phyloP scores from a whole-genome alignment of 2,888 invertebrate genomes.

The Drosophila siamana region DNA sequence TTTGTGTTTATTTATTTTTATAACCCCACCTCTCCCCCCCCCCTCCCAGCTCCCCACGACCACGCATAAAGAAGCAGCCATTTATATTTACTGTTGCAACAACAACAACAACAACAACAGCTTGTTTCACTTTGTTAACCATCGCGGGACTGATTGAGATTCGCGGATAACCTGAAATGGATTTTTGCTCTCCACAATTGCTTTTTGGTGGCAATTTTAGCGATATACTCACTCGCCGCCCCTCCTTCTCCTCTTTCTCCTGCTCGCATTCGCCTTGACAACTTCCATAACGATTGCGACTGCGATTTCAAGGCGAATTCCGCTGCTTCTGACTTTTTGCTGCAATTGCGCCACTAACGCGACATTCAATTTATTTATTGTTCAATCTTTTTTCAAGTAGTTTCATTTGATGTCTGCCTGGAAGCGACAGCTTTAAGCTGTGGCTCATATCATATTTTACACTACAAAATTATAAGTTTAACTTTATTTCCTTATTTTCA shows the following conservation, averaged over 20 bases:
- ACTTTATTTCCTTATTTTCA: no score
- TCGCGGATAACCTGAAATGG: constrained; percentile 85
- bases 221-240: constrained; percentile 58
- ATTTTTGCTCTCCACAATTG: constrained; percentile 83
- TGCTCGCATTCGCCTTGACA: background rate
- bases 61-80: constrained; percentile 30
- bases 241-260: no score
- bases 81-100: constrained; percentile 51
- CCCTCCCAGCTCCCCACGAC: no score
- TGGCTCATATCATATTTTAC: no score
- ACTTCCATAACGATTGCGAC: constrained; percentile 6
- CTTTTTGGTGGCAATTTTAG: constrained; percentile 83
- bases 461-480: no score
- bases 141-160: constrained; percentile 83
- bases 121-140: constrained; percentile 57
- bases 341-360: no score
- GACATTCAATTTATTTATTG: no score
- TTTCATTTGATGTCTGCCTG: no score
- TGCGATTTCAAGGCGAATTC: background rate
- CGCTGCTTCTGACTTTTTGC: no score
- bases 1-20: constrained; percentile 76
- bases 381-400: no score
- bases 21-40: constrained; percentile 1
- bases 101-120: constrained; percentile 5
- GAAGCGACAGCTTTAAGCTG: no score